Base-by-base conservation (phyloP, 2,113 vertebrate species). In the Eleginops maclovinus region DNA sequence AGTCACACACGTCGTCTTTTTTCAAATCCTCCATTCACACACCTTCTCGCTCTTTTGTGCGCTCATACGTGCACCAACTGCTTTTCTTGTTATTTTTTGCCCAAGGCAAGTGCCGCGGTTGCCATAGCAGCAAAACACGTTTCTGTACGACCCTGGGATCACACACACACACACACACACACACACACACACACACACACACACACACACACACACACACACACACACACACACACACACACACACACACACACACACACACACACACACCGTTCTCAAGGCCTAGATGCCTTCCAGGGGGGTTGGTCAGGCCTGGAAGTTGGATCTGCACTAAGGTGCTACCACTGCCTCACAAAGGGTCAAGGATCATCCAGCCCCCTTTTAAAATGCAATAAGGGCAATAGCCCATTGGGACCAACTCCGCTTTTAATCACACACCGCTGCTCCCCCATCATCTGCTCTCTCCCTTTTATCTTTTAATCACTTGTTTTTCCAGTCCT, bases 301-400 rank as follows among this genome's bases (percentile, higher is more conserved):
- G 72, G 54, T 60, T 71, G 13, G 56, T 81, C 36, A 63, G 63
- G 56, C 46, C 73, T 75, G 70, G 60, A 65, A 75, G 81, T 91
- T 87, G 88, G 82, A 85, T 86, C 75, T 69, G 51, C 66, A 47
- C 80, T 21, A 77, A 89, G 86, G 90, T 92, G 88, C 75, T 82
- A 84, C 59, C 67, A 10, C 81, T 51, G 78, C 71, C 68, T 58
- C 28, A 73, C 67, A 71, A 59, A 61, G 61, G 83, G 88, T 90
- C 87, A 82, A 71, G 74, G 91, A 70, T 92, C 89, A 88, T 70
- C 31, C 76, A 55, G 79, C 73, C 87, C 74, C 63, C 79, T 61
- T 87, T 92, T 93, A 91, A 90, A 91, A 89, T 91, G 87, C 82
- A 92, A 88, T 92, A 80, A 90, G 77, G 75, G 79, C 75, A 77